Conservation (phyloP, 1,140 invertebrate species). For the Anadara kagoshimensis region DNA sequence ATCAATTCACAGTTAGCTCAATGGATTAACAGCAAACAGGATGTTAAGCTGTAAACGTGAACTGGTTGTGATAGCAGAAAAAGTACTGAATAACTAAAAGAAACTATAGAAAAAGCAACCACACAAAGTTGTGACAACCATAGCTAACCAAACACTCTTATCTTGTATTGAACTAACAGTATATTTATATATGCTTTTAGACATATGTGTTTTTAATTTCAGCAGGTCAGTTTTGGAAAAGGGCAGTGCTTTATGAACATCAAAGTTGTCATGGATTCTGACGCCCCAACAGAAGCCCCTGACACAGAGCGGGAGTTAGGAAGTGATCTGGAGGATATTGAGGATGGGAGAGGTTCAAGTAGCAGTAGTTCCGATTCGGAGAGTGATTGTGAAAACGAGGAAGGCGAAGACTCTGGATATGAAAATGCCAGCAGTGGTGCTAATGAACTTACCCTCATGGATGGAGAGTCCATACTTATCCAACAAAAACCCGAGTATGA, state of each 20-base stretch:
- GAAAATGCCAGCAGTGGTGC: constrained; percentile 29
- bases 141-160: too few species aligned
- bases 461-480: constrained; percentile 54
- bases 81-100: too few species aligned
- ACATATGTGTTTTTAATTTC: not conserved
- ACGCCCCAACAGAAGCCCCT: not conserved
- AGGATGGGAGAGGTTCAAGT: constrained; percentile 8
- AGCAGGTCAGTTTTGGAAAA: not conserved
- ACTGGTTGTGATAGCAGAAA: too few species aligned
- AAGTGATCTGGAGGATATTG: constrained; percentile 10
- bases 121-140: too few species aligned
- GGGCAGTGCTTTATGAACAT: too few species aligned
- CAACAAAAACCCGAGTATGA: constrained; percentile 31
- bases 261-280: not conserved
- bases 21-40: too few species aligned
- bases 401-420: constrained; percentile 29
- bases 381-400: constrained; percentile 49
- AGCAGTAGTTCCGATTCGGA: constrained; percentile 47
- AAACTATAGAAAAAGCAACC: too few species aligned
- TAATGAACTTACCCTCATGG: constrained; percentile 54
- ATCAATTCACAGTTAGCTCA: too few species aligned
- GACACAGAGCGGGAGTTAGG: not conserved
- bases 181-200: not conserved
- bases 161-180: not conserved
- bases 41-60: too few species aligned